Conservation (phyloP, 2,888 invertebrate species). For the Trichogramma dendrolimi region DNA sequence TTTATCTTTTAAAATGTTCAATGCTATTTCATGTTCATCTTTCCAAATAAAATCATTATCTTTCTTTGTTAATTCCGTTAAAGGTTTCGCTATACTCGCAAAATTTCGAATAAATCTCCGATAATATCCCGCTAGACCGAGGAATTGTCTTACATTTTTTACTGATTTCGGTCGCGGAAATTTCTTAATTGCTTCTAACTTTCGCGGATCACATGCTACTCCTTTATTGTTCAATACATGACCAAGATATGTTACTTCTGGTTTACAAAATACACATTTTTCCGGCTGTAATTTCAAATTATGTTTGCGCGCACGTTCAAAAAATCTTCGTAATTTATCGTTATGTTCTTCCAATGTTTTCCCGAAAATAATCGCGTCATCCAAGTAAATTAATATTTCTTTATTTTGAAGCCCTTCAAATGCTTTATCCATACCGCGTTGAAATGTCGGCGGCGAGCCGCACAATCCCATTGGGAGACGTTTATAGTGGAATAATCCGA, state of each 20-base stretch:
- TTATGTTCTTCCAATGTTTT: not conserved
- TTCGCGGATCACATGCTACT: not conserved
- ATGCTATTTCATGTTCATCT: not conserved
- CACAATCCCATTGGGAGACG: not conserved
- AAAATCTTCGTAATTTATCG: not conserved
- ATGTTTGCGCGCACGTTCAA: not conserved
- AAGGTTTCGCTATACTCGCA: constrained; percentile 11
- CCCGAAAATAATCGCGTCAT: not conserved
- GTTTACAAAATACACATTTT: constrained; percentile 8
- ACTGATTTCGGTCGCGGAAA: constrained; percentile 7
- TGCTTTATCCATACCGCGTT: not conserved
- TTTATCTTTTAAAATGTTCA: not conserved
- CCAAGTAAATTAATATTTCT: not conserved
- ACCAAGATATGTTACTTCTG: constrained; percentile 1
- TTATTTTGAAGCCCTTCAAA: not conserved
- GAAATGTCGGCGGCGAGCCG: not conserved
- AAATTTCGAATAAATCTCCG: constrained; percentile 10
- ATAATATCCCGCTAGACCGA: not conserved
- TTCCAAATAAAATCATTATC: not conserved
- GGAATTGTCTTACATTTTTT: constrained; percentile 7
- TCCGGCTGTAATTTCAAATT: constrained; percentile 1
- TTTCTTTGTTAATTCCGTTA: constrained; percentile 8
- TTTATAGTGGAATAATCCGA: not conserved
- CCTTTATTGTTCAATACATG: not conserved
- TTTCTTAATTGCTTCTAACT: constrained; percentile 6